A percentile compares a stretch with the other conserved stretches of the same genome.
phyloP scores from a whole-genome alignment of 2,888 invertebrate species.

The Brachyopa scutellaris region DNA sequence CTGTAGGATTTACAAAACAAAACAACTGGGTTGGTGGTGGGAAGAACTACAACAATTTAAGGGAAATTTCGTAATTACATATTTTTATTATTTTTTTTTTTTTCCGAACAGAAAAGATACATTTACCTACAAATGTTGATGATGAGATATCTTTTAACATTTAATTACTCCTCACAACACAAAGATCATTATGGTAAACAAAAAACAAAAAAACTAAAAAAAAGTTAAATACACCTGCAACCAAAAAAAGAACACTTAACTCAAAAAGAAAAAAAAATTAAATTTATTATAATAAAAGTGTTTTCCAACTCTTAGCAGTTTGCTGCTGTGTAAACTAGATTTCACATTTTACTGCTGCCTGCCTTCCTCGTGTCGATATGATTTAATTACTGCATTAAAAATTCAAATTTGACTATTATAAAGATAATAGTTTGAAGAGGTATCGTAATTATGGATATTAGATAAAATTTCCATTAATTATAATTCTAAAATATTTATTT shows the following conservation, averaged over 20 bases:
- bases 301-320: background rate
- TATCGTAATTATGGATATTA: constrained; percentile 71
- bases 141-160: constrained; percentile 1
- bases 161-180: constrained; percentile 1
- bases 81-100: too few species aligned
- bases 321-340: constrained; percentile 52
- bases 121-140: too few species aligned
- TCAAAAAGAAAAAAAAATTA: background rate
- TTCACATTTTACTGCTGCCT: constrained; percentile 62
- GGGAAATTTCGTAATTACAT: too few species aligned
- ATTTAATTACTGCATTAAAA: constrained; percentile 70
- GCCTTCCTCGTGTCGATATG: constrained; percentile 45
- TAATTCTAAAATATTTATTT: constrained; percentile 66
- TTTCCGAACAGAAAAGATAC: too few species aligned
- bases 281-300: constrained; percentile 10
- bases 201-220: too few species aligned
- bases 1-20: too few species aligned
- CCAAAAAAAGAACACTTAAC: background rate
- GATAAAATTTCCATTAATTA: constrained; percentile 71
- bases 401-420: constrained; percentile 64
- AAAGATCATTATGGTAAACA: background rate
- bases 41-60: too few species aligned
- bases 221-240: background rate
- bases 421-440: constrained; percentile 64
- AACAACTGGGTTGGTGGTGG: too few species aligned